phyloP scores from a whole-genome alignment of 2,797 vertebrate species.

The Protosalanx chinensis region DNA sequence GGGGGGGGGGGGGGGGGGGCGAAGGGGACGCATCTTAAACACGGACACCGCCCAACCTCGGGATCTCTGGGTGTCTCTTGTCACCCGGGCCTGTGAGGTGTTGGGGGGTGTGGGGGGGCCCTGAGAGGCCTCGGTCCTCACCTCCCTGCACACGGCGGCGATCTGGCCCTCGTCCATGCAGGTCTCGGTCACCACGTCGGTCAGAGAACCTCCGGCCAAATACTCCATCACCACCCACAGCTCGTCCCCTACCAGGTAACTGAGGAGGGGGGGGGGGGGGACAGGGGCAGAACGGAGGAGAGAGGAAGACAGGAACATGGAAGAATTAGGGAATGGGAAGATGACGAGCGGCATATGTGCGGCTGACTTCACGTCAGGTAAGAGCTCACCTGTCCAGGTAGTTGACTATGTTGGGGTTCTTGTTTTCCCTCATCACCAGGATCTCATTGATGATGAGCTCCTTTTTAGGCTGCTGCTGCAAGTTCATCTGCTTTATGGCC shows the following conservation, averaged over 20 bases:
- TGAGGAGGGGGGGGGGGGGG: conserved; percentile 41
- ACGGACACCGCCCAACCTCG: background rate
- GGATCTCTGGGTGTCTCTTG: too few relatives aligned
- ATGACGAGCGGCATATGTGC: background rate
- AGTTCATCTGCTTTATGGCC: conserved; percentile 99
- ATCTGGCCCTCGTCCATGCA: conserved; percentile 99
- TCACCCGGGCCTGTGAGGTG: background rate
- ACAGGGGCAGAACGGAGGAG: background rate
- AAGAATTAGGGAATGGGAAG: background rate
- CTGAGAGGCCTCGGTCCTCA: conserved; percentile 38
- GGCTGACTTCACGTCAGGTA: background rate
- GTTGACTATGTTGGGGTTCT: conserved; percentile 98
- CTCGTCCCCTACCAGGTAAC: conserved; percentile 96
- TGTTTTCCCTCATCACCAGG: conserved; percentile 99
- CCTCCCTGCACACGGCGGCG: conserved; percentile 97
- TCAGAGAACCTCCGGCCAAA: conserved; percentile 93
- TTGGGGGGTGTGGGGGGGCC: background rate
- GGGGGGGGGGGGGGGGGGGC: too few relatives aligned
- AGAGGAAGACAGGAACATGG: background rate
- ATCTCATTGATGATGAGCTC: conserved; percentile 99
- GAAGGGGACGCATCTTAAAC: background rate
- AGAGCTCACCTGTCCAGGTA: conserved; percentile 93
- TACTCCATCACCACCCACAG: conserved; percentile 99
- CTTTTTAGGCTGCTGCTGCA: conserved; percentile 98
- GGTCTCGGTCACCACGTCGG: conserved; percentile 96